Evolutionary conservation across 2,888 invertebrate species (phyloP).

Genomic region (Hemicrepidius hirtus): DNA sequence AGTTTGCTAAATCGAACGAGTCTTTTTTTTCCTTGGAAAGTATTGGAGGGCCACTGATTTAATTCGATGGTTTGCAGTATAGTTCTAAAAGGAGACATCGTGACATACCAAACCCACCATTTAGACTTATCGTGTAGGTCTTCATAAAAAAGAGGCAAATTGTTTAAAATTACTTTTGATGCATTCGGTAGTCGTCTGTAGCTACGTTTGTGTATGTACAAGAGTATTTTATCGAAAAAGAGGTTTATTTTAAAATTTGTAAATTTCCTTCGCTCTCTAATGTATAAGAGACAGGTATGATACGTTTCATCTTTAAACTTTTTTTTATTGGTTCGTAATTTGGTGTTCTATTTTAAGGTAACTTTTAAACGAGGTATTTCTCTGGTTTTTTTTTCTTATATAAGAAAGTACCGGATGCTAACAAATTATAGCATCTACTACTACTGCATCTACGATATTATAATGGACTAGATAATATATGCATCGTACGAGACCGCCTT

Average conservation of each 20-base stretch:
- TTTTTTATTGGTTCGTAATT: constrained; percentile 17
- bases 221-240: too few species aligned
- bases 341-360: constrained; percentile 34
- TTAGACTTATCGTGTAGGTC: not conserved
- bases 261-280: too few species aligned
- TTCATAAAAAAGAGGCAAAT: not conserved
- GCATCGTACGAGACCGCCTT: not conserved
- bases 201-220: not conserved
- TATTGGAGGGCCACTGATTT: constrained; percentile 31
- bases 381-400: constrained; percentile 20
- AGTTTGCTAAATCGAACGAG: constrained; percentile 1
- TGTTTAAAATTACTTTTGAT: constrained; percentile 8
- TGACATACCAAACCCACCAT: constrained; percentile 3
- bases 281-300: constrained; percentile 15
- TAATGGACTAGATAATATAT: not conserved
- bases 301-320: constrained; percentile 1
- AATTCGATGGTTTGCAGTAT: constrained; percentile 39
- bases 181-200: not conserved
- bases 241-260: too few species aligned
- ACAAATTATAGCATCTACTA: constrained; percentile 29
- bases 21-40: constrained; percentile 4
- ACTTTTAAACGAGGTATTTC: constrained; percentile 33
- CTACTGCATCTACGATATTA: constrained; percentile 11
- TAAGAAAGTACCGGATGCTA: constrained; percentile 40
- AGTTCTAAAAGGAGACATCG: constrained; percentile 34